Evolutionary conservation across 2,113 vertebrate species (phyloP).

Genomic region (Rhombomys opimus): DNA sequence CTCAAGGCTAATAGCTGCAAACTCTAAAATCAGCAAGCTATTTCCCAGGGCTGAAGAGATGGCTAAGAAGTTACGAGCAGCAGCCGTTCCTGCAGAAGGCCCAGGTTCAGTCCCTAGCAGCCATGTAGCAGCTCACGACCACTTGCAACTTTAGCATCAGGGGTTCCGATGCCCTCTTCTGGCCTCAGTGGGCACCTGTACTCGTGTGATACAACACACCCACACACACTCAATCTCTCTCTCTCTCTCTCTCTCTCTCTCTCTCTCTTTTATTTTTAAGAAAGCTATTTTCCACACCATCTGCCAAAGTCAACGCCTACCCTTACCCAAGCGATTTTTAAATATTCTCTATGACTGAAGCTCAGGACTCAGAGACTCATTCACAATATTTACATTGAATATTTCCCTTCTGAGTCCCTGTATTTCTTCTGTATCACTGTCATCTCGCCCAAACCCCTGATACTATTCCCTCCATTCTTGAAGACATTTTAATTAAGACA

Average conservation of each 20-base stretch:
- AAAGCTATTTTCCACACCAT: constrained; percentile 22
- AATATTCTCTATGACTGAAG: not conserved
- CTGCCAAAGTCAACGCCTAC: not conserved
- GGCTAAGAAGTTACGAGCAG: not conserved
- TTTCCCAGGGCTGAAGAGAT: too few species aligned
- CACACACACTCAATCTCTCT: too few species aligned
- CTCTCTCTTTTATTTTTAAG: not conserved
- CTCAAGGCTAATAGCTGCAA: too few species aligned
- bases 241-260: too few species aligned
- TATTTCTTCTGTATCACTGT: not conserved
- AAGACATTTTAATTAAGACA: constrained; percentile 74
- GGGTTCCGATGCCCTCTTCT: not conserved
- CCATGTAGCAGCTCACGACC: not conserved
- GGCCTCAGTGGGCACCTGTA: not conserved
- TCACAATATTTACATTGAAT: constrained; percentile 54
- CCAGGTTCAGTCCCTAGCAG: not conserved
- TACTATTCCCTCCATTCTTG: not conserved
- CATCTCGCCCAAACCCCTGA: not conserved
- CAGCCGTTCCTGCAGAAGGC: not conserved
- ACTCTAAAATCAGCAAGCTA: not conserved
- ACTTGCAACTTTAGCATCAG: not conserved
- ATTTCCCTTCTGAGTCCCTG: too few species aligned
- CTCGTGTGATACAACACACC: not conserved
- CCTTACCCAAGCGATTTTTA: constrained; percentile 8
- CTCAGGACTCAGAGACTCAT: not conserved